Conservation (phyloP, 2,888 invertebrate genomes). For the Dexiosoma caninum region DNA sequence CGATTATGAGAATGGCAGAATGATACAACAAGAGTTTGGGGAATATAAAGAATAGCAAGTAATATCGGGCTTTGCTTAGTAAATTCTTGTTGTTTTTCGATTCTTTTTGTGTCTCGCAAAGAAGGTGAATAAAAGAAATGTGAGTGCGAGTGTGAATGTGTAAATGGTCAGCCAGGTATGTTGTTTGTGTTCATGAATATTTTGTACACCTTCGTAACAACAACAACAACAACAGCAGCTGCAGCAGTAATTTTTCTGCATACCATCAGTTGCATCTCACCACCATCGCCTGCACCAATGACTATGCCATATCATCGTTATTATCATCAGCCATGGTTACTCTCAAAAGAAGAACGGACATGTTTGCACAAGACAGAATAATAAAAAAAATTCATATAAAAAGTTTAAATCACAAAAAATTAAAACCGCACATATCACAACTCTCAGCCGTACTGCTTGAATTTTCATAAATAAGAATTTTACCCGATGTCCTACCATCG, state of each 20-base stretch:
- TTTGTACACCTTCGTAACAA: constrained; percentile 61
- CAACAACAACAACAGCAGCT: constrained; percentile 6
- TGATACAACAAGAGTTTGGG: neutral
- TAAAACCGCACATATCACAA: constrained; percentile 52
- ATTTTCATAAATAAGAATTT: constrained; percentile 51
- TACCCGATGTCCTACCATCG: constrained; percentile 48
- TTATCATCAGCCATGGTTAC: constrained; percentile 52
- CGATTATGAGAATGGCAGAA: neutral
- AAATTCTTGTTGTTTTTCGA: constrained; percentile 22
- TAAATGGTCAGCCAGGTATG: constrained; percentile 57
- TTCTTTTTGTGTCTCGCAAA: constrained; percentile 54
- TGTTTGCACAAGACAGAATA: constrained; percentile 40
- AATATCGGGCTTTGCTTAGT: constrained; percentile 35
- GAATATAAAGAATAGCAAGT: constrained; percentile 31
- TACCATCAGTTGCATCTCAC: constrained; percentile 41
- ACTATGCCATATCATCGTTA: constrained; percentile 56
- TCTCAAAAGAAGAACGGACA: constrained; percentile 49
- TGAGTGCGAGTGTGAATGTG: constrained; percentile 34
- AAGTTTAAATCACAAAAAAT: neutral
- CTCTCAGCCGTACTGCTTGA: constrained; percentile 29
- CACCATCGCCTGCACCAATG: constrained; percentile 45
- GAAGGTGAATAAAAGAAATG: constrained; percentile 48
- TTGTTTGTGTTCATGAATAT: constrained; percentile 32
- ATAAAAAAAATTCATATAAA: neutral
- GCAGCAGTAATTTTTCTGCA: constrained; percentile 33